Conservation (phyloP, 2,113 vertebrate species). For the Trichomycterus rosablanca region DNA sequence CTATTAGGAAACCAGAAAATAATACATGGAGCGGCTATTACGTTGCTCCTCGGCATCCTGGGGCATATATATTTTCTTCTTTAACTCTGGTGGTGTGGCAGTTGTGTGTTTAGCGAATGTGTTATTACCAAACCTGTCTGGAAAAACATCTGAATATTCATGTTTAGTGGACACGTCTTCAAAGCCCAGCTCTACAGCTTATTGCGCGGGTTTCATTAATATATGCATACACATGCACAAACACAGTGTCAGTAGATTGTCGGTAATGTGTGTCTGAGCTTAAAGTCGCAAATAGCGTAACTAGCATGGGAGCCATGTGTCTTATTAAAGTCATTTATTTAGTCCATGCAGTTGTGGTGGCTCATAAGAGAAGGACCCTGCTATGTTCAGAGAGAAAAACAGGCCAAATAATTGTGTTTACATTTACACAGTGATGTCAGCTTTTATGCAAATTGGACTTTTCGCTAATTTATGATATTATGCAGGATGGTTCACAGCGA, state of each 20-base stretch:
- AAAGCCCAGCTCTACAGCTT: conserved; percentile 3
- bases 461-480: no score
- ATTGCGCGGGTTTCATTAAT: no score
- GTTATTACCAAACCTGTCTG: neutral
- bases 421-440: conserved; percentile 1
- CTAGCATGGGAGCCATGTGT: conserved; percentile 11
- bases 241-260: conserved; percentile 3
- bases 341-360: conserved; percentile 2
- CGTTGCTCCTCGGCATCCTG: neutral
- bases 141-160: neutral
- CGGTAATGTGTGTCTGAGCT: conserved; percentile 12
- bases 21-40: conserved; percentile 7
- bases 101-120: no score
- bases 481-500: no score
- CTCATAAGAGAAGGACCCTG: neutral
- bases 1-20: conserved; percentile 5
- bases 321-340: conserved; percentile 38
- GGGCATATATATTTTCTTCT: neutral
- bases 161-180: neutral
- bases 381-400: conserved; percentile 6
- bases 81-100: neutral
- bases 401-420: conserved; percentile 4
- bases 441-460: conserved; percentile 4
- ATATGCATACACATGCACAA: neutral
- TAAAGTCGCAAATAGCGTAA: conserved; percentile 3